Base-by-base conservation (phyloP, 2,888 invertebrate genomes). In the Eupithecia dodoneata region DNA sequence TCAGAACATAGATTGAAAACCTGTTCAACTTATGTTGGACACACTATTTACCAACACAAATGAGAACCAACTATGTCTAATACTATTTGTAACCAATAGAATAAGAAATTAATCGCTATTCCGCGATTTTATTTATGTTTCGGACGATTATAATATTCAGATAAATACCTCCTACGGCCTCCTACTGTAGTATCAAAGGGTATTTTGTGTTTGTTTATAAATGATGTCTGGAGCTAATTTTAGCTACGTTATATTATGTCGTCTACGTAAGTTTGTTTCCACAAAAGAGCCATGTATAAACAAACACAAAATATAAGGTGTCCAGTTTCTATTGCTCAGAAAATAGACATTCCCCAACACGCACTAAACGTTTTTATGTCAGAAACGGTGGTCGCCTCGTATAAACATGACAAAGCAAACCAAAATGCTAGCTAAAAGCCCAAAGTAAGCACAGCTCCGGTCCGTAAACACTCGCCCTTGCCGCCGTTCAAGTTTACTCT, bases 341-440 rank as follows among this genome's bases (percentile, higher is more conserved):
- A 44, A 44, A 45, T 45, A 67, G 3, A 69, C 45, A 12, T 9
- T 45, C 59, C 47, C 49, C 59, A 59, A 66, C 44, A 76, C 41
- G 47, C 72, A 72, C 72, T 72, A 52, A 66, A 73, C 45, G 63
- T 44, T 73, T 73, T 41, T 59, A 79, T 41, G 75, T 71, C 76
- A 75, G 72, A 74, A 76, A 18, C 72, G 72, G 59, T 74, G 45
- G 49, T 45, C 45, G 75, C 74, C 30, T 74, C 69, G 65, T 63
- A 71, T 69, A 75, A 77, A 77, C 79, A 73, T 71, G 73, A 76
- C 70, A 76, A 79, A 77, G 71, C 74, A 79, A 77, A 77, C 67
- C 71, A 63, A 76, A 59, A 76, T 72, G 76, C 71, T 73, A 66
- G 76, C 76, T 77, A 76, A 76, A 76, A 77, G 74, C 76, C 65